Evolutionary conservation across 2,113 vertebrate genomes (phyloP).

Genomic region (Odobenus rosmarus): DNA sequence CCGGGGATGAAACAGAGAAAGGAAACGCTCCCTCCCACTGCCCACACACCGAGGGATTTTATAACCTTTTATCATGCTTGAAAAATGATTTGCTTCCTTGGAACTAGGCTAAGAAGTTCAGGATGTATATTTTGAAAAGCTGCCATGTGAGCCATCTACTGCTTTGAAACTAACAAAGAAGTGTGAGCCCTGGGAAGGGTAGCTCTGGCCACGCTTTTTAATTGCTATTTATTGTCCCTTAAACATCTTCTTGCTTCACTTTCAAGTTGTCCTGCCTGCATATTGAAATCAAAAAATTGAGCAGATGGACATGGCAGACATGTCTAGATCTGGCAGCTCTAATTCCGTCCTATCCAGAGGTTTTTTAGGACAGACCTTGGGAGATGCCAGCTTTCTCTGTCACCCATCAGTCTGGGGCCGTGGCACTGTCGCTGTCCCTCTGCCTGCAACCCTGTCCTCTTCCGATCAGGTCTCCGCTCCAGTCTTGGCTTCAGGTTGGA

Average conservation of each 20-base stretch:
- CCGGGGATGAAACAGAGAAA: not conserved
- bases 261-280: conserved; percentile 47
- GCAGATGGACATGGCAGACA: not conserved
- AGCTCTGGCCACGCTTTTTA: conserved; percentile 56
- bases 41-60: not conserved
- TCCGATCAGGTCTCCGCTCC: not conserved
- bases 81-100: conserved; percentile 25
- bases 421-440: rapidly evolving
- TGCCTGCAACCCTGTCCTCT: not conserved
- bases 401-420: not conserved
- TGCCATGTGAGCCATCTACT: not conserved
- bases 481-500: rapidly evolving
- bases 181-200: not conserved
- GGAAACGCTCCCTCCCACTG: not conserved
- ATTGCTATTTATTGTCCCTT: conserved; percentile 73
- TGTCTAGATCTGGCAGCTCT: not conserved
- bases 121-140: conserved; percentile 34
- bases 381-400: not conserved
- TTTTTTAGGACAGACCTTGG: not conserved
- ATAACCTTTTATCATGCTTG: not conserved
- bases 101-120: conserved; percentile 24
- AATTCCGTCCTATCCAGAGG: not conserved
- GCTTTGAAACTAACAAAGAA: conserved; percentile 63
- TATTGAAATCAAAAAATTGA: not conserved
- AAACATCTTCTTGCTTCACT: conserved; percentile 54